Conservation (phyloP, 2,888 invertebrate genomes). For the Ryuthela nishihirai region DNA sequence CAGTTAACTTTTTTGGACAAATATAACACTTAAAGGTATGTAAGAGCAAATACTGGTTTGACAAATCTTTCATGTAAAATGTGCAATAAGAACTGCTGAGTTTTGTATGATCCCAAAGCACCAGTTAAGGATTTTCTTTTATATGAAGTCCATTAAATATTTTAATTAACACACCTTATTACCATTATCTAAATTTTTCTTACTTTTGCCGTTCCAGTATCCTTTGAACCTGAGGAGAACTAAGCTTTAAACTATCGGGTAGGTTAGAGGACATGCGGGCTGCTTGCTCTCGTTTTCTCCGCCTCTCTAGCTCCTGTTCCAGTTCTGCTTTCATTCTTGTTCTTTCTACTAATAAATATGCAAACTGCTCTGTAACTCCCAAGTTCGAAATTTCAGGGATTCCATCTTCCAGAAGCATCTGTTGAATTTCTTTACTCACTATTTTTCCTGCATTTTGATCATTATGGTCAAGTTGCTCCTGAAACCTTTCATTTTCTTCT, state of each 20-base stretch:
- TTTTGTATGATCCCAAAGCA: no score
- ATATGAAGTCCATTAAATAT: no score
- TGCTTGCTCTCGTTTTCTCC: constrained; percentile 28
- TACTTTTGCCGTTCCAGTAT: constrained; percentile 38
- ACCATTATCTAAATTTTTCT: constrained; percentile 2
- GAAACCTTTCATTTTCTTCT: constrained; percentile 41
- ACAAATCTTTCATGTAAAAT: no score
- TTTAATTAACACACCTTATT: no score
- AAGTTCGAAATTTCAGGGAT: constrained; percentile 25
- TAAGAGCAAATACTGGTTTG: no score
- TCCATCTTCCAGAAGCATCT: constrained; percentile 29
- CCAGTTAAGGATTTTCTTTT: no score
- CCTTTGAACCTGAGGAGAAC: constrained; percentile 36
- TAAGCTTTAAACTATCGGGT: constrained; percentile 34
- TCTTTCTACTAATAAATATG: constrained; percentile 29
- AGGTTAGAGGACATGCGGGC: constrained; percentile 33
- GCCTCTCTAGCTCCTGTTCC: constrained; percentile 24
- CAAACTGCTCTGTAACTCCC: constrained; percentile 27
- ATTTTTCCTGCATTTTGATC: constrained; percentile 21
- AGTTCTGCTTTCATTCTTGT: constrained; percentile 24
- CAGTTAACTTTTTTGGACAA: no score
- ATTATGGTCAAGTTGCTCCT: constrained; percentile 31
- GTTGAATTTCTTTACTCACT: constrained; percentile 29
- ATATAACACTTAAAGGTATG: no score
- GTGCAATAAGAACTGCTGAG: no score